These are phyloP conservation scores for Drosophila neotestacea DNA, from an alignment of 2,888 invertebrate species.

Conservation along the genomic window DNA sequence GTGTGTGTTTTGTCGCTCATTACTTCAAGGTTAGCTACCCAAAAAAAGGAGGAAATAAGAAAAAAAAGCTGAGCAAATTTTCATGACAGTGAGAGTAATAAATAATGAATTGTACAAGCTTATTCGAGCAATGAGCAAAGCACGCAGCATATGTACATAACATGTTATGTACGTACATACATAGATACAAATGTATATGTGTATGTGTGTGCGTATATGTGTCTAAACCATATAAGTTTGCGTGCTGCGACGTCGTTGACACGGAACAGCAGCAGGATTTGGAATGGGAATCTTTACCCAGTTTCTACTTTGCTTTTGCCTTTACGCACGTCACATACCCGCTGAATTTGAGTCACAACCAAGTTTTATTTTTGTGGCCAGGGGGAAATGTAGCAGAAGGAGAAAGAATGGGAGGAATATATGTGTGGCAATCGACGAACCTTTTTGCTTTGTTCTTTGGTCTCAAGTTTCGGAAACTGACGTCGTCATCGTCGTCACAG, in stretches of 20 bases:
- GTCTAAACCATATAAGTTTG: conserved; percentile 46
- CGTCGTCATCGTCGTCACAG: conserved; percentile 22
- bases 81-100: conserved; percentile 74
- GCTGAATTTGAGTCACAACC: conserved; percentile 31
- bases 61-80: conserved; percentile 69
- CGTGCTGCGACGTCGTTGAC: conserved; percentile 68
- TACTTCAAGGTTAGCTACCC: conserved; percentile 66
- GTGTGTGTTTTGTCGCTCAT: conserved; percentile 34
- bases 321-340: conserved; percentile 61
- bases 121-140: conserved; percentile 67
- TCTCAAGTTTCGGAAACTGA: conserved; percentile 43
- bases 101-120: conserved; percentile 76
- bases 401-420: not conserved
- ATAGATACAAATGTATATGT: not conserved
- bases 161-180: conserved; percentile 20
- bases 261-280: conserved; percentile 27
- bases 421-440: conserved; percentile 23
- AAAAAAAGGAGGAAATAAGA: conserved; percentile 29
- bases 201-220: not conserved
- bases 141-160: conserved; percentile 58
- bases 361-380: conserved; percentile 26
- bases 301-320: conserved; percentile 38
- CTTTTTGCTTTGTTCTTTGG: conserved; percentile 41
- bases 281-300: conserved; percentile 17
- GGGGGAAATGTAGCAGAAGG: not conserved